phyloP scores from a whole-genome alignment of 2,888 invertebrate species.

The Poecilobothrus nobilitatus region DNA sequence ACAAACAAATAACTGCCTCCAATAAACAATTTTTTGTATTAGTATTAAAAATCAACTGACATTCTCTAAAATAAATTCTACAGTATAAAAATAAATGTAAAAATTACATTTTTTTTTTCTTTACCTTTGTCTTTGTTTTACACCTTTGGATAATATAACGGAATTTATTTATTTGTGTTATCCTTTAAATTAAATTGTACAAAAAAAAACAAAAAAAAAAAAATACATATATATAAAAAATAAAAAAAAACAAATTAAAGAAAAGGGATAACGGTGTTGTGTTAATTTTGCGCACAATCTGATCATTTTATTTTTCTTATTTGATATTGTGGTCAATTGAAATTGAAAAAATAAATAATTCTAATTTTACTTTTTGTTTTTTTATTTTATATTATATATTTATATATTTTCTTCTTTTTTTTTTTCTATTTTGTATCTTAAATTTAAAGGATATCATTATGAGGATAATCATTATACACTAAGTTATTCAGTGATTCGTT shows the following conservation, averaged over 20 bases:
- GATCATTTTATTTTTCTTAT: neutral
- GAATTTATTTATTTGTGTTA: too few relatives aligned
- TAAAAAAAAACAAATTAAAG: too few relatives aligned
- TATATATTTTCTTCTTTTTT: too few relatives aligned
- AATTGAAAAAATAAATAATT: too few relatives aligned
- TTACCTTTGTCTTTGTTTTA: neutral
- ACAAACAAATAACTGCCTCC: neutral
- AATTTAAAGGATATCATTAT: neutral
- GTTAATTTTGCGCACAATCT: constrained; percentile 1
- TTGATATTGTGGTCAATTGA: neutral
- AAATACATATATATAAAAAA: too few relatives aligned
- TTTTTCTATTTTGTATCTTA: too few relatives aligned
- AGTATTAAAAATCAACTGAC: neutral
- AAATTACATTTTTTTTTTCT: neutral
- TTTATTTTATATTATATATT: too few relatives aligned
- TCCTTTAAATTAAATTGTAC: too few relatives aligned
- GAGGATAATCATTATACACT: neutral
- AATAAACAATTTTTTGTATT: neutral
- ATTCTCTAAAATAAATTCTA: neutral
- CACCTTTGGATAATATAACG: too few relatives aligned
- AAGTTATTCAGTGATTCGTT: neutral
- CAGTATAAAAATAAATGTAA: neutral
- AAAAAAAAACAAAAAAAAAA: too few relatives aligned
- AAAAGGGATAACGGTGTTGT: neutral
- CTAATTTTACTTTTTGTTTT: too few relatives aligned